Percentiles rank a stretch among this genome's conserved stretches.
Conservation (phyloP, 2,888 invertebrate genomes). For the Camponotus fellah region DNA sequence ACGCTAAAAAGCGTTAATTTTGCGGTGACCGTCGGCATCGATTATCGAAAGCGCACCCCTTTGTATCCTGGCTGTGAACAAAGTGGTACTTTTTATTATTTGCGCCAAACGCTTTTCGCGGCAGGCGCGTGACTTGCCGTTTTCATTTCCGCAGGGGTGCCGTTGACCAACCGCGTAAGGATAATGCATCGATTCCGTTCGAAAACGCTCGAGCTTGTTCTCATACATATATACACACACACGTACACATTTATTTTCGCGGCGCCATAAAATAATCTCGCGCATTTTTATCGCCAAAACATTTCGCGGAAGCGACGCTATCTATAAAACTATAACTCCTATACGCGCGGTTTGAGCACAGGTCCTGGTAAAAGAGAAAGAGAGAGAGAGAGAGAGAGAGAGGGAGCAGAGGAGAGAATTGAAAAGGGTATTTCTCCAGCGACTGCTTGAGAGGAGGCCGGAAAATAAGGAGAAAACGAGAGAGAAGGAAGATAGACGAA, state of each 20-base stretch:
- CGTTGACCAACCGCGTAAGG: slow-evolving; percentile 60
- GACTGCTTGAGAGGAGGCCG: slow-evolving; percentile 9
- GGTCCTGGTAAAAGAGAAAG: slow-evolving; percentile 31
- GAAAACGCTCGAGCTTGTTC: slow-evolving; percentile 6
- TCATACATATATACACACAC: no score
- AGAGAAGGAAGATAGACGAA: slow-evolving; percentile 22
- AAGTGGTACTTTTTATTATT: slow-evolving; percentile 59
- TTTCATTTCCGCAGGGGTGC: slow-evolving; percentile 71
- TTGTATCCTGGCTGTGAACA: slow-evolving; percentile 47
- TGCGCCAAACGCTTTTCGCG: slow-evolving; percentile 24
- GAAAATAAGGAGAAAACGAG: slow-evolving; percentile 46
- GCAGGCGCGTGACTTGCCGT: slow-evolving; percentile 34
- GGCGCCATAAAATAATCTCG: slow-evolving; percentile 63
- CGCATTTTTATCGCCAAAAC: slow-evolving; percentile 68
- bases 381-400: slow-evolving; percentile 54
- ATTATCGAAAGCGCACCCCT: slow-evolving; percentile 63
- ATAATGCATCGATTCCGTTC: slow-evolving; percentile 68
- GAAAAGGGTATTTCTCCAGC: slow-evolving; percentile 58
- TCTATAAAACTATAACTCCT: slow-evolving; percentile 64
- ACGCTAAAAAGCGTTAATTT: slow-evolving; percentile 57
- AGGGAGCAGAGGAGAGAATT: slow-evolving; percentile 58
- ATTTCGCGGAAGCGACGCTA: slow-evolving; percentile 43
- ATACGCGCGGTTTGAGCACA: slow-evolving; percentile 50
- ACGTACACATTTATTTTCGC: background rate
- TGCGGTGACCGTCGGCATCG: slow-evolving; percentile 52